These are phyloP conservation scores for Microtus pennsylvanicus DNA, from an alignment of 2,113 vertebrate genomes.

Conservation along the genomic window DNA sequence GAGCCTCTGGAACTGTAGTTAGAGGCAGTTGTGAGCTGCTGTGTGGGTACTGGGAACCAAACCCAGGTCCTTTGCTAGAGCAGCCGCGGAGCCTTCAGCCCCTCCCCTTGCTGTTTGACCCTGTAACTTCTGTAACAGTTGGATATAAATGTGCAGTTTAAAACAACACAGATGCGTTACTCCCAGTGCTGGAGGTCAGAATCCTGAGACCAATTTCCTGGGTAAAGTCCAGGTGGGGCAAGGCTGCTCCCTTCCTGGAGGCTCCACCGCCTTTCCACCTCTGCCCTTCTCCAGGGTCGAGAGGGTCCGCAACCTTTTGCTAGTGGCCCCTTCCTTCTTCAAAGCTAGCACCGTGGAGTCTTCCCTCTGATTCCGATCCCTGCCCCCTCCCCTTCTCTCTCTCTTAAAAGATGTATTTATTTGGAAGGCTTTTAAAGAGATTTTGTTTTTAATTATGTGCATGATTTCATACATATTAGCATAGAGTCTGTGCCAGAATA, in stretches of 20 bases:
- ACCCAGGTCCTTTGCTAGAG: not conserved
- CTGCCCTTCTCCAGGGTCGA: not conserved
- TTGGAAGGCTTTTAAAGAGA: not conserved
- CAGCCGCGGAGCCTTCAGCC: not conserved
- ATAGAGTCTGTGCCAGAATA: not conserved
- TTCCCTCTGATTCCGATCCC: not conserved
- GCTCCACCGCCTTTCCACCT: not conserved
- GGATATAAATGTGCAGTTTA: not conserved
- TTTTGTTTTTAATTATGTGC: no score
- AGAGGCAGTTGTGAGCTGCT: not conserved
- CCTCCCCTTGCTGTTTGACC: not conserved
- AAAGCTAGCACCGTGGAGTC: not conserved
- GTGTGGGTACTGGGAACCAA: not conserved
- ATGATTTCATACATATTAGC: not conserved
- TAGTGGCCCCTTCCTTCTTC: not conserved
- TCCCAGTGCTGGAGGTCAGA: not conserved
- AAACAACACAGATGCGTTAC: not conserved
- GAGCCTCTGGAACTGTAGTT: not conserved
- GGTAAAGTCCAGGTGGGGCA: not conserved
- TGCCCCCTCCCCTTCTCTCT: not conserved
- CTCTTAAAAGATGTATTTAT: not conserved
- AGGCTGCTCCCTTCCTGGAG: not conserved
- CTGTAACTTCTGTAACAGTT: not conserved
- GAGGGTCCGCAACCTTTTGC: not conserved
- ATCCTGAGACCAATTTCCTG: not conserved